Evolutionary conservation across 1,140 invertebrate species (phyloP).

Genomic region (Paraescarpia echinospica): DNA sequence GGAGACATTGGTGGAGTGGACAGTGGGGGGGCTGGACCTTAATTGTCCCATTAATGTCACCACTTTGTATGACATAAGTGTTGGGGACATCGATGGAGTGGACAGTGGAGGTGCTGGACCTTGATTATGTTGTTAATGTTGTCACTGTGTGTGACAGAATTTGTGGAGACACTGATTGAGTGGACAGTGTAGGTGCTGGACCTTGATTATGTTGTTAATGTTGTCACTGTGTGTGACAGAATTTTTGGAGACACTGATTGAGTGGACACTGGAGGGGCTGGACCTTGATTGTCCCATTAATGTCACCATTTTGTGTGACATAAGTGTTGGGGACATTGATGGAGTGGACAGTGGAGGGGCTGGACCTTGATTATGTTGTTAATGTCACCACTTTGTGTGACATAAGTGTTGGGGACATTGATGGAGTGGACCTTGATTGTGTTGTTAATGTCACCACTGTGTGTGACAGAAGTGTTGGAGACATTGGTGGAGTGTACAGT

Average conservation of each 20-base stretch:
- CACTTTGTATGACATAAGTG: slow-evolving; percentile 17
- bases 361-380: neutral
- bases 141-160: slow-evolving; percentile 40
- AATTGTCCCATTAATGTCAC: neutral
- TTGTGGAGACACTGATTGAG: slow-evolving; percentile 63
- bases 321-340: neutral
- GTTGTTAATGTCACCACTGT: slow-evolving; percentile 62
- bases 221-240: neutral
- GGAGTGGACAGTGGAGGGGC: neutral
- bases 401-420: slow-evolving; percentile 58
- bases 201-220: slow-evolving; percentile 68
- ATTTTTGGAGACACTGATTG: neutral
- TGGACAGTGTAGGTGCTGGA: slow-evolving; percentile 78
- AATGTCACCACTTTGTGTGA: slow-evolving; percentile 16
- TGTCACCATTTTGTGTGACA: neutral
- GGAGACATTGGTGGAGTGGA: neutral
- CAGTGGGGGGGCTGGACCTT: neutral
- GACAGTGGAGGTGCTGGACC: slow-evolving; percentile 76
- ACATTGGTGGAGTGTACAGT: slow-evolving; percentile 68
- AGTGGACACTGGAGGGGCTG: neutral
- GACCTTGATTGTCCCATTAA: neutral
- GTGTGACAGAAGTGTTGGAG: slow-evolving; percentile 55
- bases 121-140: slow-evolving; percentile 71
- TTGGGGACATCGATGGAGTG: slow-evolving; percentile 66
- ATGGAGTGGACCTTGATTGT: slow-evolving; percentile 72